These are phyloP conservation scores for Buteo buteo DNA, from an alignment of 2,113 vertebrate genomes.

Conservation along the genomic window DNA sequence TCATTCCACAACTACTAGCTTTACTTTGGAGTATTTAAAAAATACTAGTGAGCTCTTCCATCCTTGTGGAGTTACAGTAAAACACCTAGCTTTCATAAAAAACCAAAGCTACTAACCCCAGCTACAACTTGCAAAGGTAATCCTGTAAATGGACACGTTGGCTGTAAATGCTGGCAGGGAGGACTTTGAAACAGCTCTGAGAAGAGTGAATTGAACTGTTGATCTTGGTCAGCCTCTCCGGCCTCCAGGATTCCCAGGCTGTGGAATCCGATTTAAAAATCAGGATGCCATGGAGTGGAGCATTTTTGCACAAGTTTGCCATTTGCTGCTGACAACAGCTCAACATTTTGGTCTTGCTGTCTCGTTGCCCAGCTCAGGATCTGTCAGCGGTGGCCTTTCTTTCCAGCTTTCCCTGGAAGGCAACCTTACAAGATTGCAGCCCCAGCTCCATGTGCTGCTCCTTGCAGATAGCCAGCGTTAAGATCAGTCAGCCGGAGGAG, in stretches of 20 bases:
- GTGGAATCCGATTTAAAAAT: background rate
- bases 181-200: background rate
- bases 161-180: background rate
- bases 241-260: background rate
- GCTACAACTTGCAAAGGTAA: background rate
- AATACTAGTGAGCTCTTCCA: background rate
- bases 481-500: background rate
- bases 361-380: background rate
- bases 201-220: background rate
- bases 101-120: background rate
- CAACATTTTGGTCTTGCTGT: background rate
- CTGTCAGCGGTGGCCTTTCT: background rate
- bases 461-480: background rate
- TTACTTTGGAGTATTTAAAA: background rate
- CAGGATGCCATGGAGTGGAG: background rate
- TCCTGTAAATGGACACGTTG: background rate
- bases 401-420: background rate
- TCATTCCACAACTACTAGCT: background rate
- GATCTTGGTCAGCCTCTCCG: background rate
- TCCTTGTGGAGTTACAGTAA: background rate
- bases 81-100: background rate
- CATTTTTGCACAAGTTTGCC: background rate
- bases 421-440: background rate
- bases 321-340: background rate
- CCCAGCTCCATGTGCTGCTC: background rate